Base-by-base conservation (phyloP, 2,888 invertebrate species). In the Drosophila nr. fundita region DNA sequence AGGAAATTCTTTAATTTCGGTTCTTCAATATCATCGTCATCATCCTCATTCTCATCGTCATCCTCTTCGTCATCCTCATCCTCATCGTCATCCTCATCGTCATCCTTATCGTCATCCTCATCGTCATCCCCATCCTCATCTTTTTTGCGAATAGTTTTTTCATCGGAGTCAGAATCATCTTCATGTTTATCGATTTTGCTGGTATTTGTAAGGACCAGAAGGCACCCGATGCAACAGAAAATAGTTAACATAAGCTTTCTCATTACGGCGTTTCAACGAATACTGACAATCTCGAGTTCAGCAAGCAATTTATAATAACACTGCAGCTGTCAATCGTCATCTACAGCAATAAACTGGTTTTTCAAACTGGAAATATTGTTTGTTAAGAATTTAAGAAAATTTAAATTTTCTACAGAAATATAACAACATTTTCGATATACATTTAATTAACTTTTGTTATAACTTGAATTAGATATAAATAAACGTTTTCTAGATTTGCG, bases 191-290 rank as follows among this genome's bases (percentile, higher is more conserved):
- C 42, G 8, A 13, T 10, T 29, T 54, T 15, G 4, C n/a, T 18
- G 13, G 30, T 2, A 34, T 27, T 54, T 11, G 70, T 7, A 24
- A n/a, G 15, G 18, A 36, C 30, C 21, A 45, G 29, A 50, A 60
- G 15, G n/a, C 21, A n/a, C 1, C 13, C 40, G 42, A 52, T 58
- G 13, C 21, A 67, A 29, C 21, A 27, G 10, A 76, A 8, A 45
- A 76, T 27, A 18, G 36, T 24, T 29, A 54, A 6, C 11, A 48
- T n/a, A 8, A 45, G 27, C n/a, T 30, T 67, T 29, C 67, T 63
- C 76, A 76, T 76, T 53, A n/a, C 53, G 53, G 50, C 57, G 64
- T 32, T 42, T 50, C 18, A 67, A 18, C 2, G 10, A 21, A 59
- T 29, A 77, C 77, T 76, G 61, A 29, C 11, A 2, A 18, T 30